Evolutionary conservation across 1,140 invertebrate species (phyloP).

Genomic region (Steinernema feltiae): DNA sequence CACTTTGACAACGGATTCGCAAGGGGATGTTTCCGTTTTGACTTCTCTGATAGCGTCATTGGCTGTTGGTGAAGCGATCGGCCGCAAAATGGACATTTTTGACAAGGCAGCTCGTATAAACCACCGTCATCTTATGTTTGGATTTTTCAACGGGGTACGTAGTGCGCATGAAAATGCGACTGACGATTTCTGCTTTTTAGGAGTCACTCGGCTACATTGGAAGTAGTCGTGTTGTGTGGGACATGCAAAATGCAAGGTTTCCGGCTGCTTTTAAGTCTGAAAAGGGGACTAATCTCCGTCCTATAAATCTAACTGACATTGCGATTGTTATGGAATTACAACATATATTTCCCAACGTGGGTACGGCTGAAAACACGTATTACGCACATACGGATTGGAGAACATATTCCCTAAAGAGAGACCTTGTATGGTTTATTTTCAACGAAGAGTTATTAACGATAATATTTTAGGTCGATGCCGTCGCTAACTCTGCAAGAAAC

Average conservation of each 20-base stretch:
- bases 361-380: constrained; percentile 28
- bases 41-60: constrained; percentile 43
- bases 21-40: constrained; percentile 42
- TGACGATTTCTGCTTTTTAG: constrained; percentile 35
- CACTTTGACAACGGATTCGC: constrained; percentile 32
- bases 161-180: constrained; percentile 18
- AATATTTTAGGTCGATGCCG: constrained; percentile 15
- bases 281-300: constrained; percentile 24
- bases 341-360: constrained; percentile 29
- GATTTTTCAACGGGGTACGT: constrained; percentile 45
- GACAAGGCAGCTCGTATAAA: constrained; percentile 21
- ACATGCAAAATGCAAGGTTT: constrained; percentile 35
- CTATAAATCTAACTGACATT: constrained; percentile 30
- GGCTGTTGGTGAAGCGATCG: constrained; percentile 43
- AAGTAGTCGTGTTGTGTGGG: constrained; percentile 41
- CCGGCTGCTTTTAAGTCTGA: constrained; percentile 22
- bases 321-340: constrained; percentile 37
- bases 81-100: constrained; percentile 37
- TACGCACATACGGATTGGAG: constrained; percentile 36
- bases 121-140: constrained; percentile 38
- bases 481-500: neutral
- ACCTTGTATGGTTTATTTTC: constrained; percentile 25
- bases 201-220: constrained; percentile 49
- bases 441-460: constrained; percentile 18
- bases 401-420: constrained; percentile 28